Evolutionary conservation across 1,140 invertebrate genomes (phyloP), one percentile per base, ranked within the genome.

Genomic region (Mya arenaria): DNA sequence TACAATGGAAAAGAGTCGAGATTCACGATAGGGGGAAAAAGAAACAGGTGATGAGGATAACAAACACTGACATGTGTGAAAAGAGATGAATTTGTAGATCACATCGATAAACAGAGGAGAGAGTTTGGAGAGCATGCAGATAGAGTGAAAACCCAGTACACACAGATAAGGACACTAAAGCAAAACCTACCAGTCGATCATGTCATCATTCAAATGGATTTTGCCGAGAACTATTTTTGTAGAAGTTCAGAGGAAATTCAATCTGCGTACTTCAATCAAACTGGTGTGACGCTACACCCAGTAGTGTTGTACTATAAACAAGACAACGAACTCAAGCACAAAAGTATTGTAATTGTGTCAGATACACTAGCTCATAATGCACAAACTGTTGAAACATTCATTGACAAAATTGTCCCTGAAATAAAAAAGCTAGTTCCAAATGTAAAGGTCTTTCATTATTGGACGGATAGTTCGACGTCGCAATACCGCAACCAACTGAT

Each of bases 201-300:
- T 5, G 15, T 81, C 0, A 66, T 84, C 17, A n/a, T 81, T 13
- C 83, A 84, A 4, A 48, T 84, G 37, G 75, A 84, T 55, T 81
- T 84, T 69, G 83, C 83, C 13, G 83, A 84, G 52, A 81, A 72
- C 52, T 84, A 37, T n/a, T 2, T 23, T 23, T 84, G 77, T 32
- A 71, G 60, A 30, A 44, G 25, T 37, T 17, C 36, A 4, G 62
- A 84, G 25, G 83, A 84, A 36, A 56, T 84, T 5, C 78, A 84
- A 58, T 25, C 34, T 13, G 79, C 83, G 30, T 75, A 84, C 44
- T 84, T 39, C 30, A 82, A 73, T 55, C 71, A 82, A 39, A 19
- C 83, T 6, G 4, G 4, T 4, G 79, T 84, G 1, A 74, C 83
- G 1, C 55, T 82, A 28, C 83, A 82, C 37, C 79, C 78, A 19